Conservation (phyloP, 2,113 vertebrate genomes). For the Chionomys nivalis region DNA sequence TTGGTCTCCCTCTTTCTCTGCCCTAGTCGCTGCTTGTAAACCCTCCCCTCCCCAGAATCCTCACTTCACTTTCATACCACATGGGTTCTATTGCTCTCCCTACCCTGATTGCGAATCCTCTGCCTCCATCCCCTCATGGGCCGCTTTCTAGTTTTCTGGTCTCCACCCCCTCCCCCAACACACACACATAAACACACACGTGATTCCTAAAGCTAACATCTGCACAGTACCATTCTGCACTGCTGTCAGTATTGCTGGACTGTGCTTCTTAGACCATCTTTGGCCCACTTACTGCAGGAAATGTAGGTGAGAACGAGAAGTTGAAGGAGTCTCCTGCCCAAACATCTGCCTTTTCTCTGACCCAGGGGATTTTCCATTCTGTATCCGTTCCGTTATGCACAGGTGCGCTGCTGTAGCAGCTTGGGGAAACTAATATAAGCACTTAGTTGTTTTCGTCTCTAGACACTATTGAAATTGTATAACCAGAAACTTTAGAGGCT, state of each 20-base stretch:
- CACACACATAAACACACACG: not conserved
- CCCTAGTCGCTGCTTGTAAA: not conserved
- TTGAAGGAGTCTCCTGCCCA: not conserved
- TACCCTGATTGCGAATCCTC: no score
- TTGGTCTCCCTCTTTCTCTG: no score
- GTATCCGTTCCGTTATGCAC: slow-evolving; percentile 20
- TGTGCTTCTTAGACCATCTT: not conserved
- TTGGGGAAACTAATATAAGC: slow-evolving; percentile 53
- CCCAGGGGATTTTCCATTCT: slow-evolving; percentile 28
- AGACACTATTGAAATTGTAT: slow-evolving; percentile 52
- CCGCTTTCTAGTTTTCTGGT: not conserved
- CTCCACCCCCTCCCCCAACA: not conserved
- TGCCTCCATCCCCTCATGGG: not conserved
- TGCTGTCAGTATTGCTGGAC: not conserved
- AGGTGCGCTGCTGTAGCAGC: not conserved
- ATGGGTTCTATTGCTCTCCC: not conserved
- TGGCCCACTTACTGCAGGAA: not conserved
- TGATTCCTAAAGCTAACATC: not conserved
- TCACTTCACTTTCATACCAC: not conserved
- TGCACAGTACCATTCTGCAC: not conserved
- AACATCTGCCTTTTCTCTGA: slow-evolving; percentile 18
- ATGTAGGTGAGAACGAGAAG: slow-evolving; percentile 16
- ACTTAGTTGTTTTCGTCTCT: slow-evolving; percentile 60
- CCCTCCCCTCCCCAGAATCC: not conserved
- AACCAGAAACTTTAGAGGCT: slow-evolving; percentile 30